Conservation (phyloP, 1,140 invertebrate species). For the Lepidurus arcticus region DNA sequence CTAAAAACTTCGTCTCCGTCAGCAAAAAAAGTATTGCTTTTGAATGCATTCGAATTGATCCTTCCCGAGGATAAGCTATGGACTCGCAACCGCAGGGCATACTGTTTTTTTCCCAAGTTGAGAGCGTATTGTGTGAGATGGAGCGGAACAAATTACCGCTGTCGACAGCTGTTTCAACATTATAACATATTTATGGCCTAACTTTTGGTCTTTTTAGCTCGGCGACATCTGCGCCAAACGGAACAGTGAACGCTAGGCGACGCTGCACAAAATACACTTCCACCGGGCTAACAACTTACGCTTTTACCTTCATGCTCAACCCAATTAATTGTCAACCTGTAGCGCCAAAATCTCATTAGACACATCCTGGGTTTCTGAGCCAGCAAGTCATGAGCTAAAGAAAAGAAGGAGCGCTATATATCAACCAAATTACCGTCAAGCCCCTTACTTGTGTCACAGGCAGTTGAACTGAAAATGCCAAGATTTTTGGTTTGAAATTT, state of each 20-base stretch:
- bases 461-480: too few relatives aligned
- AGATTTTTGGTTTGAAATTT: too few relatives aligned
- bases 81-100: slow-evolving; percentile 20
- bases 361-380: background rate
- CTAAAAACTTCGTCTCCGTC: background rate
- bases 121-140: background rate
- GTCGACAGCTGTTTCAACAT: slow-evolving; percentile 21
- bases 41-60: slow-evolving; percentile 4
- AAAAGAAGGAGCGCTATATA: background rate
- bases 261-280: background rate
- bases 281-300: background rate
- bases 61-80: background rate
- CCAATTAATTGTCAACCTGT: background rate
- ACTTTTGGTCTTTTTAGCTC: background rate
- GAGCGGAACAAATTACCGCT: slow-evolving; percentile 18
- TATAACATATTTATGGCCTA: slow-evolving; percentile 18
- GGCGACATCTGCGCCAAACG: background rate
- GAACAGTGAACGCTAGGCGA: background rate
- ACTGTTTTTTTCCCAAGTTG: background rate
- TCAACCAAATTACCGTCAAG: background rate
- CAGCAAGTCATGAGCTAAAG: background rate
- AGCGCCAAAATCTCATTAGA: background rate
- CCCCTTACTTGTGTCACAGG: too few relatives aligned
- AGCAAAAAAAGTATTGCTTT: slow-evolving; percentile 4
- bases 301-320: background rate